Evolutionary conservation across 2,888 invertebrate species (phyloP).

Genomic region (Myathropa florea): DNA sequence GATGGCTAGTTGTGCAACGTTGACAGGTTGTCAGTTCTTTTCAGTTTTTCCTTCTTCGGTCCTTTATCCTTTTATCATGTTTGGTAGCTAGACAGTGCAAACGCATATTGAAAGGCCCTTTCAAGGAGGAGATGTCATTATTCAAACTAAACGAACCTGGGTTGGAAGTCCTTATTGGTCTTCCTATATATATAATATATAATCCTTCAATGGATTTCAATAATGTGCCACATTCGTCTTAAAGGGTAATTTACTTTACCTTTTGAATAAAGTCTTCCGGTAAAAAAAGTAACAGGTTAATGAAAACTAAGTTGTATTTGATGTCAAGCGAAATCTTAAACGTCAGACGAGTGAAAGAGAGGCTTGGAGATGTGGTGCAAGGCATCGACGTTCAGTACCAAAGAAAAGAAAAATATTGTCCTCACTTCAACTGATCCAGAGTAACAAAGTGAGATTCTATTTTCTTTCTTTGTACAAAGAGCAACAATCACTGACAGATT

Average conservation of each 20-base stretch:
- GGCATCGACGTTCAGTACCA: no score
- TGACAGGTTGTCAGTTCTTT: constrained; percentile 60
- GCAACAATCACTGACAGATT: no score
- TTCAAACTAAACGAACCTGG: neutral
- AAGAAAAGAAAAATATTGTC: no score
- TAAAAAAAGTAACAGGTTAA: neutral
- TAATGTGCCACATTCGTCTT: neutral
- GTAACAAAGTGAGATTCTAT: neutral
- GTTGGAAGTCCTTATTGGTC: neutral
- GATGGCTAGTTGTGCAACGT: constrained; percentile 50
- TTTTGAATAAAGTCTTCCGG: no score
- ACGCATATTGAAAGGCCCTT: constrained; percentile 18
- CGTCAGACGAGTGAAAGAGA: neutral
- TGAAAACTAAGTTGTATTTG: neutral
- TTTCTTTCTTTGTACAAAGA: neutral
- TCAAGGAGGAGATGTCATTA: constrained; percentile 14
- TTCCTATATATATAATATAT: neutral
- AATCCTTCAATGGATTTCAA: neutral
- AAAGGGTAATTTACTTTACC: no score
- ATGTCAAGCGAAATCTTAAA: neutral
- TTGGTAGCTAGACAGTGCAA: constrained; percentile 23
- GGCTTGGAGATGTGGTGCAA: neutral
- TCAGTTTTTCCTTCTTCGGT: neutral
- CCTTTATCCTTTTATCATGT: constrained; percentile 17
- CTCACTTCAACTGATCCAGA: no score